Evolutionary conservation across 1,140 invertebrate genomes (phyloP).

Genomic region (Dolichoris vasculosae): DNA sequence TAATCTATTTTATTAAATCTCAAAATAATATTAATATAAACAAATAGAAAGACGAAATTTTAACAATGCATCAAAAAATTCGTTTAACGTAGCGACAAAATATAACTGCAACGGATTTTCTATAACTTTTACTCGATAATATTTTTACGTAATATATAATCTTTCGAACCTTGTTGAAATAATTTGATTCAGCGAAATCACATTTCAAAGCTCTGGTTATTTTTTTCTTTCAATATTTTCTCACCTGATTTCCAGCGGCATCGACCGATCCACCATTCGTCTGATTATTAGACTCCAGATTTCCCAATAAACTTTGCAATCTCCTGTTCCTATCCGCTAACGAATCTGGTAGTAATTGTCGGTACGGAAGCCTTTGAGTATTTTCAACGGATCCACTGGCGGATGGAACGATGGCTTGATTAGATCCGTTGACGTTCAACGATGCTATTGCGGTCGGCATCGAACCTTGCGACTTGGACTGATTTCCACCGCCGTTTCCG

Average conservation of each 20-base stretch:
- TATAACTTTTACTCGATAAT: too few relatives aligned
- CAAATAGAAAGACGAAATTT: too few relatives aligned
- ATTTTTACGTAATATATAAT: too few relatives aligned
- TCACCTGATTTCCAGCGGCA: constrained; percentile 33
- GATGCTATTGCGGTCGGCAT: constrained; percentile 61
- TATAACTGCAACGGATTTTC: too few relatives aligned
- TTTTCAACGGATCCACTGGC: constrained; percentile 35
- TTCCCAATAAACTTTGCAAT: constrained; percentile 63
- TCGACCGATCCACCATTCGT: constrained; percentile 6
- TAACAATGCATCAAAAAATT: too few relatives aligned
- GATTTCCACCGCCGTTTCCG: not conserved
- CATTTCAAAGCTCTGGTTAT: not conserved
- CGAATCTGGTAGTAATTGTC: constrained; percentile 49
- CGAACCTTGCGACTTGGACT: constrained; percentile 61
- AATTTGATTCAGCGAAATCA: too few relatives aligned
- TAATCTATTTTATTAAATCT: too few relatives aligned
- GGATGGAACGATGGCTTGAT: constrained; percentile 56
- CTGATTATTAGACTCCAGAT: constrained; percentile 58
- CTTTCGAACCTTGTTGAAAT: too few relatives aligned
- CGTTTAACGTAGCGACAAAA: too few relatives aligned
- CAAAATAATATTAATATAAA: too few relatives aligned
- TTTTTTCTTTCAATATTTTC: not conserved
- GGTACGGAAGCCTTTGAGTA: constrained; percentile 21
- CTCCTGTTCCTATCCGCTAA: constrained; percentile 61
- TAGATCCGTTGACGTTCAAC: constrained; percentile 55